These are phyloP conservation scores for Drusus annulatus DNA, from an alignment of 1,140 invertebrate species.

Conservation along the genomic window DNA sequence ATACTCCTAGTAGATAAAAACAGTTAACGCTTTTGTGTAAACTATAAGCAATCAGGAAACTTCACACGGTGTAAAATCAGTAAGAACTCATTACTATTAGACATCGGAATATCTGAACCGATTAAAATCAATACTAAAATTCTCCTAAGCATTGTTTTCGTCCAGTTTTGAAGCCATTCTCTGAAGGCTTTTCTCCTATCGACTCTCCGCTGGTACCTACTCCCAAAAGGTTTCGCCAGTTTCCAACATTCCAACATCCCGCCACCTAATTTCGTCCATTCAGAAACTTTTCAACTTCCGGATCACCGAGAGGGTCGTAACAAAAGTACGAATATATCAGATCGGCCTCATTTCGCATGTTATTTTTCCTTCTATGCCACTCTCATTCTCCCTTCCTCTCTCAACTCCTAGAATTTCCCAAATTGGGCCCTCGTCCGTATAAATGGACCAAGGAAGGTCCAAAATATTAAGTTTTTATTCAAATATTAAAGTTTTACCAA, in stretches of 20 bases:
- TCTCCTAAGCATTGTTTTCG: constrained; percentile 24
- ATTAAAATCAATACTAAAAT: neutral
- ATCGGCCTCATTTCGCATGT: constrained; percentile 48
- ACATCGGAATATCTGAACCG: too few relatives aligned
- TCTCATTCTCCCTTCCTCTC: neutral
- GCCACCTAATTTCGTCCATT: constrained; percentile 56
- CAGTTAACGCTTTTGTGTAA: too few relatives aligned
- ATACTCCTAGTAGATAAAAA: too few relatives aligned
- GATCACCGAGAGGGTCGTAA: constrained; percentile 48
- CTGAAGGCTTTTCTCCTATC: neutral
- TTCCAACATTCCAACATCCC: constrained; percentile 41
- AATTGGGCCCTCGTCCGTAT: constrained; percentile 13
- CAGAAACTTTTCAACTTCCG: constrained; percentile 55
- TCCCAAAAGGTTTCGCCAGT: constrained; percentile 25
- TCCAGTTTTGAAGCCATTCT: constrained; percentile 2
- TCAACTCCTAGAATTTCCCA: neutral
- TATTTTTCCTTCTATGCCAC: constrained; percentile 35
- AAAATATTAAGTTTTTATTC: constrained; percentile 6
- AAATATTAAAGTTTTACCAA: neutral
- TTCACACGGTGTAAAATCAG: too few relatives aligned
- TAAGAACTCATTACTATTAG: too few relatives aligned
- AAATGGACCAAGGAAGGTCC: neutral
- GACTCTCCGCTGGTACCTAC: neutral
- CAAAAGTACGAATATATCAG: constrained; percentile 50
- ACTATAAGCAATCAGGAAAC: too few relatives aligned